phyloP scores from a whole-genome alignment of 2,888 invertebrate genomes.

The Pollenia angustigena region DNA sequence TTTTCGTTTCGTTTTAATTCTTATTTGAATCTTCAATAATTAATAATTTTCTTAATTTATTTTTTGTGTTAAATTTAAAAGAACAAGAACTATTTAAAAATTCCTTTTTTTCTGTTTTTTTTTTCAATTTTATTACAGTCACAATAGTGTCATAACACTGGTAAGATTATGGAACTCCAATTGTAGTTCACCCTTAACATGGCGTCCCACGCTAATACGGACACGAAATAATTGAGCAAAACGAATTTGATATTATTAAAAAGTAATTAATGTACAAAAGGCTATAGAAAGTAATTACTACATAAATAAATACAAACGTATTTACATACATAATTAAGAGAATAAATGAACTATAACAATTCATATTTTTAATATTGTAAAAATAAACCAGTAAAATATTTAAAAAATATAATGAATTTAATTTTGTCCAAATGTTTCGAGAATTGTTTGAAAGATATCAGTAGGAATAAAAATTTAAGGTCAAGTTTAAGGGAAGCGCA shows the following conservation, averaged over 20 bases:
- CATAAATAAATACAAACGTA: constrained; percentile 11
- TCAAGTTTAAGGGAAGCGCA: too few species aligned
- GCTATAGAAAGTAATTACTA: neutral
- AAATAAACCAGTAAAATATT: too few species aligned
- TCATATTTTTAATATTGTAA: neutral
- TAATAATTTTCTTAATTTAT: too few species aligned
- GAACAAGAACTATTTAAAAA: too few species aligned
- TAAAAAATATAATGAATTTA: too few species aligned
- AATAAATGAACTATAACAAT: neutral
- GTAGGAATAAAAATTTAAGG: too few species aligned
- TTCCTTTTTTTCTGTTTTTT: neutral
- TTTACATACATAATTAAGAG: neutral
- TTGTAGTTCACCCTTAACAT: constrained; percentile 50
- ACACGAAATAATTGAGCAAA: neutral
- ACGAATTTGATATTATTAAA: neutral
- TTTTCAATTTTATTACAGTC: constrained; percentile 2
- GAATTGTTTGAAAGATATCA: too few species aligned
- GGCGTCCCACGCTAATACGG: constrained; percentile 41
- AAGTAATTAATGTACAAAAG: neutral
- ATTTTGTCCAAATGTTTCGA: too few species aligned
- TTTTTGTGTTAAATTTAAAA: too few species aligned
- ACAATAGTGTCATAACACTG: constrained; percentile 40
- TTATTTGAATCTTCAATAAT: too few species aligned
- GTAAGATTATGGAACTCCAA: constrained; percentile 56
- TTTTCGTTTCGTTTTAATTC: too few species aligned